Evolutionary conservation across 1,140 invertebrate genomes (phyloP), one percentile per base, ranked within the genome.

Genomic region (Hycleus phaleratus): DNA sequence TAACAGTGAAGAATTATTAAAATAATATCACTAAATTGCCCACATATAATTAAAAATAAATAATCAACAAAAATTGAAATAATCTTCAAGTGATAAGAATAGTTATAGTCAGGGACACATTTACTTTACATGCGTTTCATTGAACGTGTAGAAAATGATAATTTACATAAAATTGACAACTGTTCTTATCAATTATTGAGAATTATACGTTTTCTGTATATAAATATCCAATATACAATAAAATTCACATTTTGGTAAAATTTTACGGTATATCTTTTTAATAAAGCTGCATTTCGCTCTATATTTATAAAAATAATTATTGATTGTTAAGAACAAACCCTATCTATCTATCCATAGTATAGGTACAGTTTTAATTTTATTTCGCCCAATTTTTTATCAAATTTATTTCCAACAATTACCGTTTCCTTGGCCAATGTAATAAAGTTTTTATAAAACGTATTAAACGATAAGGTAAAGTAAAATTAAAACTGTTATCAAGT

Each of bases 401-500:
- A 32, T 32, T 32, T 3, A 18, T 18, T 18, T 18, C 18, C 18
- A 18, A 18, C 61, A 45, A 57, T 60, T 60, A 69, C 56, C 61
- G 61, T 62, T 71, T 71, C 58, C 64, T 60, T 7, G 66, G 65
- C 68, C 68, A 70, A 44, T 63, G 56, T 53, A 66, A 48, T 38
- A 68, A 49, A 7, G 62, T 56, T 53, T 64, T 66, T 43, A 70
- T 53, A 61, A 50, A 67, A 44, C 67, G 51, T 43, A 70, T 51
- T 38, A 69, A 62, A 18, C 61, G 50, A 26, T 62, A 46, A 26
- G 64, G 61, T 40, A 68, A 49, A 7, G 58, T 56, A 46, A 71
- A 70, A 58, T 68, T 65, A 51, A 71, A 69, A 59, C 69, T 66
- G 53, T 63, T 55, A 44, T 70, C 62, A 53, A 73, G 58, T 56